Conservation (phyloP, 1,140 invertebrate species). For the Leptoteleia sp. region DNA sequence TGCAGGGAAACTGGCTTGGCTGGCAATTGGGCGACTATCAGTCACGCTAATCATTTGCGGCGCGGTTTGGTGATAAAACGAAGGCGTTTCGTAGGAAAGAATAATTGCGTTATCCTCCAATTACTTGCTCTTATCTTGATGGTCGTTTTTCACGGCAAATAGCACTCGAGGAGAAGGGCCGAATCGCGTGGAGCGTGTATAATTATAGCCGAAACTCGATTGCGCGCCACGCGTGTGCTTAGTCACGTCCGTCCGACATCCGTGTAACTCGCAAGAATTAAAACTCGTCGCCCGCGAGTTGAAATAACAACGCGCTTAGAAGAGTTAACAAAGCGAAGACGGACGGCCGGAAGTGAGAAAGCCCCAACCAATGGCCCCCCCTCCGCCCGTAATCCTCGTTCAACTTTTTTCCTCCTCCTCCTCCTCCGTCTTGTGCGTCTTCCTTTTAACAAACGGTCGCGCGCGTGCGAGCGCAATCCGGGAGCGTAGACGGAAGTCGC, state of each 20-base stretch:
- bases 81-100: slow-evolving; percentile 1
- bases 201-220: slow-evolving; percentile 47
- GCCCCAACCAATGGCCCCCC: no score
- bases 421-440: no score
- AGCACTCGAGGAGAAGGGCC: slow-evolving; percentile 22
- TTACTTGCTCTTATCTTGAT: neutral
- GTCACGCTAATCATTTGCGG: neutral
- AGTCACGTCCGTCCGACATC: slow-evolving; percentile 10
- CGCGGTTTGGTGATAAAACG: neutral
- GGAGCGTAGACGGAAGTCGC: slow-evolving; percentile 49
- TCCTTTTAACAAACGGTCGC: no score
- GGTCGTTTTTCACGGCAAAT: slow-evolving; percentile 12
- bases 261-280: no score
- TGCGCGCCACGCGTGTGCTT: slow-evolving; percentile 23
- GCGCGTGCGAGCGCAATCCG: slow-evolving; percentile 1
- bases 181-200: slow-evolving; percentile 9
- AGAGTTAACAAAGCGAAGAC: no score
- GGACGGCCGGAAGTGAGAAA: no score
- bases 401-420: no score
- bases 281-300: no score
- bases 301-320: no score
- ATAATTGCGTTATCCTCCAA: slow-evolving; percentile 14
- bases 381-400: no score
- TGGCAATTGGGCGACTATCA: neutral
- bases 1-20: no score